Percentiles rank a stretch among this genome's conserved stretches.
These are phyloP conservation scores for Agonopterix subpropinquella DNA, from an alignment of 2,888 invertebrate genomes.

Conservation along the genomic window DNA sequence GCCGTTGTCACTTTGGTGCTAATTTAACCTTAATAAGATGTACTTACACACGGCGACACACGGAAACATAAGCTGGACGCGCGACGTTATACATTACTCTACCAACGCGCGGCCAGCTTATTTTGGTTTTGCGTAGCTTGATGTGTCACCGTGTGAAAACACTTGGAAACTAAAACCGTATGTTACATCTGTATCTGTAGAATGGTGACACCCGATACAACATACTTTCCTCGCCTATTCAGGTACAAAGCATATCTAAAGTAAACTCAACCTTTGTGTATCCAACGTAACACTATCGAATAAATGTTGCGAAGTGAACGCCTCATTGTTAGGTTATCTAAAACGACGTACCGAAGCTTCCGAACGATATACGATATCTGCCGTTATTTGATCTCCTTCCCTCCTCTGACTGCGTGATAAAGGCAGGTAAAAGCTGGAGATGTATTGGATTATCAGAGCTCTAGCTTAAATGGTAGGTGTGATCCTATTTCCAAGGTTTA, in stretches of 20 bases:
- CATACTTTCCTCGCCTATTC: too few relatives aligned
- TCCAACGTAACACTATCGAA: constrained; percentile 36
- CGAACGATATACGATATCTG: constrained; percentile 37
- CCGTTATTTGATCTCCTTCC: constrained; percentile 39
- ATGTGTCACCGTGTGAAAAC: too few relatives aligned
- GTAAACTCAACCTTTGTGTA: background rate
- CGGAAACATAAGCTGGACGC: too few relatives aligned
- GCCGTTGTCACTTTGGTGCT: too few relatives aligned
- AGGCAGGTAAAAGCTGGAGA: constrained; percentile 16
- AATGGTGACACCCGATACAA: too few relatives aligned
- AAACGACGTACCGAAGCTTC: constrained; percentile 29
- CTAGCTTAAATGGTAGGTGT: constrained; percentile 25
- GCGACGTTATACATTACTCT: too few relatives aligned
- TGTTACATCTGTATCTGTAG: too few relatives aligned
- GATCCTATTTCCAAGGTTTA: constrained; percentile 9
- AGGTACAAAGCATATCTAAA: background rate
- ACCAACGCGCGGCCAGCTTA: too few relatives aligned
- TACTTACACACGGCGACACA: too few relatives aligned
- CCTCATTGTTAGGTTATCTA: constrained; percentile 62
- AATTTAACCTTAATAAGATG: too few relatives aligned
- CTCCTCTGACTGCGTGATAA: constrained; percentile 4
- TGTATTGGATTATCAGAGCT: constrained; percentile 27
- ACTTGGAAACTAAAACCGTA: too few relatives aligned
- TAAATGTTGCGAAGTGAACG: constrained; percentile 53
- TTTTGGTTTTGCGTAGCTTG: too few relatives aligned